Conservation (phyloP, 2,888 invertebrate genomes). For the Thereva nobilitata region DNA sequence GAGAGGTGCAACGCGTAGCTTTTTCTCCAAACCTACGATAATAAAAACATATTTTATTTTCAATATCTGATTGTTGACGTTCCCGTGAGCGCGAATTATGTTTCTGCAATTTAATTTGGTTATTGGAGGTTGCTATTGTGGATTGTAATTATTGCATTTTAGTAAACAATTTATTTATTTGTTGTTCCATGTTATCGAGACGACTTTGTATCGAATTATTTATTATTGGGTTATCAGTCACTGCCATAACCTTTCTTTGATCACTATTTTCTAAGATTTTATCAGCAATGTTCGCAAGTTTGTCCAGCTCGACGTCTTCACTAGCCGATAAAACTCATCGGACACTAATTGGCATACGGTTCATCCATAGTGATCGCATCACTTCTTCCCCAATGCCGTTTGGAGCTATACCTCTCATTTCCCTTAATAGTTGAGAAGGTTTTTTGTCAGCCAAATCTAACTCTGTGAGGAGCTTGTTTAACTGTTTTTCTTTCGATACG, state of each 20-base stretch:
- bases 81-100: background rate
- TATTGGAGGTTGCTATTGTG: background rate
- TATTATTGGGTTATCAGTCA: background rate
- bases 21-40: slow-evolving; percentile 13
- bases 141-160: background rate
- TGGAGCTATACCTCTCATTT: background rate
- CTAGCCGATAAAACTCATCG: background rate
- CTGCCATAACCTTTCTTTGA: background rate
- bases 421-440: slow-evolving; percentile 6
- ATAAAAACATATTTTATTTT: slow-evolving; percentile 12
- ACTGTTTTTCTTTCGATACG: background rate
- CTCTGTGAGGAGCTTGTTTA: background rate
- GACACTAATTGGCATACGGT: slow-evolving; percentile 1
- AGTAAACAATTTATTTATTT: background rate
- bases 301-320: background rate
- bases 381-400: background rate
- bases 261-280: background rate
- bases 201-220: background rate
- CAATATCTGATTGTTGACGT: background rate
- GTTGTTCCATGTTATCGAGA: background rate
- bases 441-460: background rate
- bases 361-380: background rate
- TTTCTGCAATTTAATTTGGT: background rate
- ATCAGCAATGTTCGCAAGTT: slow-evolving; percentile 1
- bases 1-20: slow-evolving; percentile 6